Conservation (phyloP, 1,140 invertebrate species). For the Drosophila oshimai region DNA sequence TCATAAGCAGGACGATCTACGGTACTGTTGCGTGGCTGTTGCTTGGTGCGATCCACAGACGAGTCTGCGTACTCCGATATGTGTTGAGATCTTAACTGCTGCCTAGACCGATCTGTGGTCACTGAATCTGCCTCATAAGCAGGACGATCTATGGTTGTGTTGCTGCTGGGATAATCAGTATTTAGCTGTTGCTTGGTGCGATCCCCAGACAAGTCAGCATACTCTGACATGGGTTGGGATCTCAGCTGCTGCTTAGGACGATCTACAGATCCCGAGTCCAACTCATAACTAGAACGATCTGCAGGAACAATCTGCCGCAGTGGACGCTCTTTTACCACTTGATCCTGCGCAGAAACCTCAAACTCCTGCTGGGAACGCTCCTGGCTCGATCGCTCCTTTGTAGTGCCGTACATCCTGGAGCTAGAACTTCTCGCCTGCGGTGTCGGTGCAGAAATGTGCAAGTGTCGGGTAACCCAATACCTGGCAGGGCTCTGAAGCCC, state of each 20-base stretch:
- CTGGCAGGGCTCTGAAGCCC: constrained; percentile 31
- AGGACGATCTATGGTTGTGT: neutral
- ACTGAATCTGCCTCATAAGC: neutral
- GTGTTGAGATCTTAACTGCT: neutral
- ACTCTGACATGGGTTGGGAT: neutral
- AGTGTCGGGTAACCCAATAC: constrained; percentile 77
- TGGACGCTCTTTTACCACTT: neutral
- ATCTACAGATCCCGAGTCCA: neutral
- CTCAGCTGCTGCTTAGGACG: neutral
- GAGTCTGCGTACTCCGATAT: neutral
- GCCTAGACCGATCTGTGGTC: constrained; percentile 13
- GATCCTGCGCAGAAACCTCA: neutral
- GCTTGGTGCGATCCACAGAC: neutral
- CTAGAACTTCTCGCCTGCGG: constrained; percentile 67
- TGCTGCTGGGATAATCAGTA: neutral
- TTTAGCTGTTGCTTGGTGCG: neutral
- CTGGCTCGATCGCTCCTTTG: constrained; percentile 2
- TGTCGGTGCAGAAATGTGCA: constrained; percentile 79
- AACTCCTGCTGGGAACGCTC: constrained; percentile 3
- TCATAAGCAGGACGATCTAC: neutral
- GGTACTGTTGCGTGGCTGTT: neutral
- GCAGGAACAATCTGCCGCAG: neutral
- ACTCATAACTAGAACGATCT: neutral
- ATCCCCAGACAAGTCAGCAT: neutral
- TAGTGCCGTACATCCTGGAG: constrained; percentile 36